Base-by-base conservation (phyloP, 2,797 vertebrate genomes). In the Sebastolobus alascanus region DNA sequence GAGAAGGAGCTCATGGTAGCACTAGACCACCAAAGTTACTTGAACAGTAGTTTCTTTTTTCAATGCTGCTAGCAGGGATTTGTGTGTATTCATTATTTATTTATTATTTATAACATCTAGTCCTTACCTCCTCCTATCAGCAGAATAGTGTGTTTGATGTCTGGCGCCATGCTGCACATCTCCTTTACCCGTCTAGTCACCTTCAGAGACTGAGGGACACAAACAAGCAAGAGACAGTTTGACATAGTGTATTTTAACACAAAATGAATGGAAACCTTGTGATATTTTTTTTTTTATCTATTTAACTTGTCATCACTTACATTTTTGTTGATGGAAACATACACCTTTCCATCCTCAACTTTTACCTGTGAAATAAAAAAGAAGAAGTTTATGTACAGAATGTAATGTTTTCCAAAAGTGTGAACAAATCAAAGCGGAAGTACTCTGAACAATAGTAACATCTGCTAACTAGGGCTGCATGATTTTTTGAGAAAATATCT, bases 81-180 rank as follows among this genome's bases (percentile, higher is more conserved):
- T 8, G 22, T 52, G 37, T 50, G 2, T 37, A 16, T 37, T 55
- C 16, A 55, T 38, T 1, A 33, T 40, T 20, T 2, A 29, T 31
- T 38, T 31, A 40, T 25, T 33, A 56, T 56, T 31, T 38, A 38
- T 65, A 1, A 16, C 7, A 12, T 60, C 33, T n/a, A 70, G 29
- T 78, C 25, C 90, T 93, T 72, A 96, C 96, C 96, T 82, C 95
- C 96, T 92, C 96, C 96, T 38, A 97, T 77, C 38, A 97, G 88
- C 79, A 97, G 66, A 66, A 94, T 72, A 1, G 88, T 95, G 50
- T 95, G 93, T 64, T 90, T 90, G 84, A 89, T 29, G 9, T 81
- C 93, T 46, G 92, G 86, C 0, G 3, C 60, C 69, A 84, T 27
- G 20, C 72, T 86, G 84, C 93, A 93, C 96, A 97, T 97, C 55